A percentile compares a stretch with the other conserved stretches of the same genome.
phyloP scores from a whole-genome alignment of 2,888 invertebrate species.

The Malthinus flaveolus region DNA sequence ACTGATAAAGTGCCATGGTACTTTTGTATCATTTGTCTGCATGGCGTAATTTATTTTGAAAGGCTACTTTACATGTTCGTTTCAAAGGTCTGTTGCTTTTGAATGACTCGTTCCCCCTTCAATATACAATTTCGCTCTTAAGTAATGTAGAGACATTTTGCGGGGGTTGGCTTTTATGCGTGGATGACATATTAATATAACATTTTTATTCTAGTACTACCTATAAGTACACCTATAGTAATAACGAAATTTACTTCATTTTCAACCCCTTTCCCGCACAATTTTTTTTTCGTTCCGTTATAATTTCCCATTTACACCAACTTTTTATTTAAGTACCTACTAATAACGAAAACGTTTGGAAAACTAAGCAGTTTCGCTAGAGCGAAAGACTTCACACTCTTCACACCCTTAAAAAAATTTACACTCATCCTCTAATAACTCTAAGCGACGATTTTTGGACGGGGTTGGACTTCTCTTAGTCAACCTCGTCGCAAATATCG shows the following conservation, averaged over 20 bases:
- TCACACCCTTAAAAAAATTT: conserved; percentile 25
- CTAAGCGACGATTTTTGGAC: no score
- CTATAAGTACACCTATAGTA: no score
- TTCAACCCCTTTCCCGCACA: no score
- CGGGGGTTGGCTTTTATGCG: conserved; percentile 22
- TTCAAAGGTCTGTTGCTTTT: conserved; percentile 47
- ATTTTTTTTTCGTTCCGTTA: no score
- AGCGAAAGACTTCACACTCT: not conserved
- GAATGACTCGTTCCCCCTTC: conserved; percentile 45
- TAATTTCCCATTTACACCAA: no score
- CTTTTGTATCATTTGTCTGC: conserved; percentile 45
- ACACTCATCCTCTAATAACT: no score
- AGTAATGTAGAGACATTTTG: conserved; percentile 29
- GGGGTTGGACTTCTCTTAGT: no score
- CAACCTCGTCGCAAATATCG: no score
- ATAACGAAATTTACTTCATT: no score
- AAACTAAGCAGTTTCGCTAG: not conserved
- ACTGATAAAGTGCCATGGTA: conserved; percentile 12
- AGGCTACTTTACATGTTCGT: conserved; percentile 51
- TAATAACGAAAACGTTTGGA: not conserved
- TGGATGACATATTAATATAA: conserved; percentile 10
- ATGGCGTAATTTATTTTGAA: conserved; percentile 48
- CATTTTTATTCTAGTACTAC: no score
- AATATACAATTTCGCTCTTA: conserved; percentile 42
- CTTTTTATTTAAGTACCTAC: no score